Evolutionary conservation across 1,140 invertebrate genomes (phyloP), one percentile per base, ranked within the genome.

Genomic region (Campodea augens): DNA sequence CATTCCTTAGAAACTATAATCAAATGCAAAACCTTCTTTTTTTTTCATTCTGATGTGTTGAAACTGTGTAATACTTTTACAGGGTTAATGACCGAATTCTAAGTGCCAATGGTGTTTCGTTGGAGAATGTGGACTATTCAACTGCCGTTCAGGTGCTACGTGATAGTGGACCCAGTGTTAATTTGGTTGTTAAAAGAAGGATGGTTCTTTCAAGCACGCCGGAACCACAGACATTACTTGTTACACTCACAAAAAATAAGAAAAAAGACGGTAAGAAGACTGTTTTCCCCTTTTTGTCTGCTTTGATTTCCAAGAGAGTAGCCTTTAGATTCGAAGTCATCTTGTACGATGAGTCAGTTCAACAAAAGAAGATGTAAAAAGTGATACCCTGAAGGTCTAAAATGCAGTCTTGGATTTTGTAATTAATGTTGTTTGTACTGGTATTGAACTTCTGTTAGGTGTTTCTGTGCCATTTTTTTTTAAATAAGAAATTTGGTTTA

Each of bases 31-130:
- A 85, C 39, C 93, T 92, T 1, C 98, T 98, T 67, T 87, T 88
- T 3, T 77, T 93, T 22, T 88, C 87, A 0, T 65, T 98, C 49
- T 92, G 98, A 60, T 92, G 95, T 61, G 92, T 97, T 23, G 91
- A 97, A 32, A 24, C 22, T 19, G 20, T n/a, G 47, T n/a, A 36
- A 25, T 49, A 44, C 51, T 53, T 61, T 51, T 69, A 13, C 65
- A 97, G 92, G 67, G 87, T 98, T 12, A 97, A 97, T 60, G 95
- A 98, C 63, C 74, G 91, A 48, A 93, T 98, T 53, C 79, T 97
- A 46, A 91, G 85, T 39, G 93, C 93, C 1, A 98, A 98, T 67
- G 88, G 89, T 3, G 78, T 93, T 22, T 88, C 87, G 0, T 65
- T 98, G 49, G 92, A 98, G 60, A 93, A 95, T 61, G 92, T 97